phyloP scores from a whole-genome alignment of 2,797 vertebrate species.

The Falco novaeseelandiae region DNA sequence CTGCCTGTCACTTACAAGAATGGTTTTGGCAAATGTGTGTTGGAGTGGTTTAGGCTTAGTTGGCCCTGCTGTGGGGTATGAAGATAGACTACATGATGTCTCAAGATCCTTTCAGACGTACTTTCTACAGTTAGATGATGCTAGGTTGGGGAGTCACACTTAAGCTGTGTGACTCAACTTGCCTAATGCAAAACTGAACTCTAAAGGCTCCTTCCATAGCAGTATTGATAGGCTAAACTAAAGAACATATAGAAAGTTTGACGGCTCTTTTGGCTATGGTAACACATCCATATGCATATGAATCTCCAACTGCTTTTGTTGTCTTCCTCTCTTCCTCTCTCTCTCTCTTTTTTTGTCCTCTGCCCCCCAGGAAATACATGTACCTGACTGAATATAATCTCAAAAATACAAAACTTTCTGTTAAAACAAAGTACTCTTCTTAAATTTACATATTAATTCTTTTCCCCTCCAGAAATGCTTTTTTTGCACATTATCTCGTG shows the following conservation, averaged over 20 bases:
- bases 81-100: neutral
- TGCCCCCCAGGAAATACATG: neutral
- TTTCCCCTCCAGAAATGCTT: neutral
- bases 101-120: neutral
- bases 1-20: neutral
- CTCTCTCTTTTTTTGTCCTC: no score
- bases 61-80: neutral
- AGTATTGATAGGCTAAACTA: neutral
- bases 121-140: neutral
- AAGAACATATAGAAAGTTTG: neutral
- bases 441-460: neutral
- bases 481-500: neutral
- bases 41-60: neutral
- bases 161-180: neutral
- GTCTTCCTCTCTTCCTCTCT: neutral
- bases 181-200: neutral
- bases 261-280: neutral
- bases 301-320: neutral
- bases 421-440: neutral
- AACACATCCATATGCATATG: neutral
- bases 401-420: neutral
- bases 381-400: neutral
- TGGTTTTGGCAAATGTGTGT: neutral
- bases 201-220: neutral
- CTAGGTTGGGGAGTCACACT: neutral